phyloP scores from a whole-genome alignment of 2,797 vertebrate genomes.

The Mico argentatus region DNA sequence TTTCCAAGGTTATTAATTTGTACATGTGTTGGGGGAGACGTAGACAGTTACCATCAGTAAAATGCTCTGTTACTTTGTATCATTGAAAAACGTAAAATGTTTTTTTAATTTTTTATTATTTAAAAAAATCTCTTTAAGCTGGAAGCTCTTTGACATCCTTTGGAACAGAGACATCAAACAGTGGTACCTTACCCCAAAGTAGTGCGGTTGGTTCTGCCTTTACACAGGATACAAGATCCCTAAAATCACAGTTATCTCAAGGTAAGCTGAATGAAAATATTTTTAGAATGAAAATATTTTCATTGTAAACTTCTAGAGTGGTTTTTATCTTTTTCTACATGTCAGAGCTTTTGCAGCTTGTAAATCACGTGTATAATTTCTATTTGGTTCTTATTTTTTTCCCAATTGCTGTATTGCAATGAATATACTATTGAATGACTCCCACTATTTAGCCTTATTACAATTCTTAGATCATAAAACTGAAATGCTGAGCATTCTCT shows the following conservation, averaged over 20 bases:
- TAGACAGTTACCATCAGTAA: background rate
- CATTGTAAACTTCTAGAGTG: background rate
- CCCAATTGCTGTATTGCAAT: background rate
- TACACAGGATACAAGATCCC: conserved; percentile 86
- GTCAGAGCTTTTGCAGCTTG: conserved; percentile 19
- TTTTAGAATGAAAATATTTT: background rate
- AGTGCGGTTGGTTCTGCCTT: conserved; percentile 86
- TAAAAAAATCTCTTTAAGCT: conserved; percentile 80
- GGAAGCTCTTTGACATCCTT: conserved; percentile 90
- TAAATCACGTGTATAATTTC: conserved; percentile 35
- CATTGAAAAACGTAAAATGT: background rate
- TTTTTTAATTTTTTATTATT: background rate
- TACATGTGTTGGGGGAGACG: background rate
- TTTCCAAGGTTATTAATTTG: conserved; percentile 28
- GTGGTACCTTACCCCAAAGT: conserved; percentile 86
- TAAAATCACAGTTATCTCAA: conserved; percentile 89
- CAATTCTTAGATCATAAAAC: conserved; percentile 26
- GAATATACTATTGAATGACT: conserved; percentile 24
- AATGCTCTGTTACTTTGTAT: background rate
- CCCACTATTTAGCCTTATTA: conserved; percentile 30
- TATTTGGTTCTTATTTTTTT: background rate
- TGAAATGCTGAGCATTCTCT: background rate
- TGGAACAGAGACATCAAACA: conserved; percentile 86
- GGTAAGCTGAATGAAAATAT: conserved; percentile 82
- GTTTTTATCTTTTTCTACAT: conserved; percentile 54